Percentiles rank a stretch among this genome's conserved stretches.
phyloP scores from a whole-genome alignment of 2,797 vertebrate species.

The Morelia viridis region DNA sequence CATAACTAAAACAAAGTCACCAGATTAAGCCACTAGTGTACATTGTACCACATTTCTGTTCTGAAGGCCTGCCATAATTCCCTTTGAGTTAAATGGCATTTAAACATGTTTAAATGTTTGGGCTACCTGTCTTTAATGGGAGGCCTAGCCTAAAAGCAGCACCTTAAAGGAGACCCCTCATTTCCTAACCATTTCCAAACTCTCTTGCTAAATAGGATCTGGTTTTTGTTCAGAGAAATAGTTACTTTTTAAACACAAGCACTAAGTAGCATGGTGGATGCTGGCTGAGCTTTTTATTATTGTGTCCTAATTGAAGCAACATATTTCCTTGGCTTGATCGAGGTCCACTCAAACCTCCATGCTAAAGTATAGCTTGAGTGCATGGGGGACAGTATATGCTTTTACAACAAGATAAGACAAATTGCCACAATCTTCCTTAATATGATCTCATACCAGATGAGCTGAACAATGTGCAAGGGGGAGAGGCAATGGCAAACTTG shows the following conservation, averaged over 20 bases:
- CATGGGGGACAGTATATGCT: slow-evolving; percentile 64
- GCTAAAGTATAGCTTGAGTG: slow-evolving; percentile 65
- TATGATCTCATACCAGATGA: slow-evolving; percentile 73
- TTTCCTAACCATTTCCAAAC: slow-evolving; percentile 33
- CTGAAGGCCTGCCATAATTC: neutral
- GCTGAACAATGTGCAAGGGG: slow-evolving; percentile 63
- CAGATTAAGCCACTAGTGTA: neutral
- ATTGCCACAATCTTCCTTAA: slow-evolving; percentile 80
- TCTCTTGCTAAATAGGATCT: slow-evolving; percentile 42
- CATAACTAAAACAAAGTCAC: neutral
- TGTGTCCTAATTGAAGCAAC: slow-evolving; percentile 57
- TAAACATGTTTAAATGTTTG: neutral
- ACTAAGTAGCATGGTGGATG: slow-evolving; percentile 44
- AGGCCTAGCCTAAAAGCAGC: slow-evolving; percentile 20
- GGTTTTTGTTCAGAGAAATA: neutral
- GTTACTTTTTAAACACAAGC: slow-evolving; percentile 37
- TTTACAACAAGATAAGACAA: slow-evolving; percentile 76
- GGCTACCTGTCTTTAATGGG: neutral
- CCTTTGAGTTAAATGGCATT: neutral
- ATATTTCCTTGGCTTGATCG: slow-evolving; percentile 63
- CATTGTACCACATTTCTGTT: neutral
- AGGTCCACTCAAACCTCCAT: slow-evolving; percentile 59
- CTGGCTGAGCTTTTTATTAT: slow-evolving; percentile 19
- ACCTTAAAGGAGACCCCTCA: slow-evolving; percentile 24
- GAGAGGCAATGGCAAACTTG: slow-evolving; percentile 67